These are phyloP conservation scores for Phrynosoma blainvillii DNA, from an alignment of 2,113 vertebrate genomes.

Conservation along the genomic window DNA sequence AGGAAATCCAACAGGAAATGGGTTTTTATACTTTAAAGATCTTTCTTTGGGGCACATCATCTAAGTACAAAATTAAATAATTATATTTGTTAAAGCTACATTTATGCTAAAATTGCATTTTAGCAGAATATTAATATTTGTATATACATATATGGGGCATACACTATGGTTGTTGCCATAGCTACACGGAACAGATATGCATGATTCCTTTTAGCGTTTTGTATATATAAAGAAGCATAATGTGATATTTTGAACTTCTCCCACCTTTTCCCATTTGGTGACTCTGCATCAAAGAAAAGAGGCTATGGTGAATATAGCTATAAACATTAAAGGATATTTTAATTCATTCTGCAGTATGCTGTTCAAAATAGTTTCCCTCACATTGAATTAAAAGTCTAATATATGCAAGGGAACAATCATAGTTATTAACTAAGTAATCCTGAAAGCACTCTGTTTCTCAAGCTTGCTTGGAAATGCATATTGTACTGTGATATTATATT, in stretches of 20 bases:
- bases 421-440: not conserved
- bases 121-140: conserved; percentile 8
- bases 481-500: conserved; percentile 8
- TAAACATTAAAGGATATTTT: not conserved
- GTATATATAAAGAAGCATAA: not conserved
- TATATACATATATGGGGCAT: not conserved
- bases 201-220: not conserved
- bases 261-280: not conserved
- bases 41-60: not conserved
- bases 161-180: conserved; percentile 12
- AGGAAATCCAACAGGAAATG: not conserved
- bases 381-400: not conserved
- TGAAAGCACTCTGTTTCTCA: not conserved
- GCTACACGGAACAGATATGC: not conserved
- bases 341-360: conserved; percentile 13
- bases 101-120: not conserved
- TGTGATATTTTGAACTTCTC: not conserved
- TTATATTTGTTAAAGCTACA: conserved; percentile 15
- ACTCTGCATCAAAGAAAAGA: not conserved
- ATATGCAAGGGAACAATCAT: not conserved
- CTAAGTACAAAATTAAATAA: not conserved
- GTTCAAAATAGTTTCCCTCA: conserved; percentile 1
- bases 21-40: not conserved
- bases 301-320: not conserved
- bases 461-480: not conserved